These are phyloP conservation scores for Acholoe squamosa DNA, from an alignment of 2,888 invertebrate genomes.

Conservation along the genomic window DNA sequence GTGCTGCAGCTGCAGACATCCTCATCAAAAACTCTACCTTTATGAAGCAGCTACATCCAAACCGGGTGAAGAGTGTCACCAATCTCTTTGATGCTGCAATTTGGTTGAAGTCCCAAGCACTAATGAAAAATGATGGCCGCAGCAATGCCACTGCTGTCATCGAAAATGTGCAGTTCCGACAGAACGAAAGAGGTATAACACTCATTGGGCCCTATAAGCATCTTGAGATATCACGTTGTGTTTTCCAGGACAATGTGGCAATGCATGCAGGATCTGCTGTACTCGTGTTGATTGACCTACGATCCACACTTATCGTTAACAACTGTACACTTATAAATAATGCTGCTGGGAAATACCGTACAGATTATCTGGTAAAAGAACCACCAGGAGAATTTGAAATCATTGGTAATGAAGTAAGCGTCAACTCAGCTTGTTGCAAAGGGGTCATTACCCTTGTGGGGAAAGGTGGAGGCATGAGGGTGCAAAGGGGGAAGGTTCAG, in stretches of 20 bases:
- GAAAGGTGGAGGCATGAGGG: slow-evolving; percentile 70
- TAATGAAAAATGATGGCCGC: background rate
- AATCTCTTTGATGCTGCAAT: slow-evolving; percentile 70
- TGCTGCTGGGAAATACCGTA: slow-evolving; percentile 68
- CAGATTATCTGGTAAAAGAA: slow-evolving; percentile 65
- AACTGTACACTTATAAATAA: slow-evolving; percentile 69
- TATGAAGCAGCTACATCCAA: slow-evolving; percentile 67
- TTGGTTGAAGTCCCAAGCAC: slow-evolving; percentile 67
- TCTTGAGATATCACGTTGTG: slow-evolving; percentile 62
- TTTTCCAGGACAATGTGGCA: slow-evolving; percentile 68
- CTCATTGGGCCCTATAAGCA: slow-evolving; percentile 67
- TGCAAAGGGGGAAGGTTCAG: slow-evolving; percentile 68
- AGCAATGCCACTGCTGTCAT: slow-evolving; percentile 66
- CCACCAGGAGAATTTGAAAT: slow-evolving; percentile 64
- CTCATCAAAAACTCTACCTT: slow-evolving; percentile 66
- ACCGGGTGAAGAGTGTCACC: slow-evolving; percentile 68
- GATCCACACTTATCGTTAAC: slow-evolving; percentile 56
- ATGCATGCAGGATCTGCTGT: slow-evolving; percentile 71
- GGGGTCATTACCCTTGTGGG: slow-evolving; percentile 71
- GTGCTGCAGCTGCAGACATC: slow-evolving; percentile 58
- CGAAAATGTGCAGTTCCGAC: slow-evolving; percentile 64
- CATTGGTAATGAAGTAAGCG: slow-evolving; percentile 67
- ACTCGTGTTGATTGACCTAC: slow-evolving; percentile 65
- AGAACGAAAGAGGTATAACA: slow-evolving; percentile 70
- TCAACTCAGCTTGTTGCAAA: slow-evolving; percentile 70